Conservation (phyloP, 2,888 invertebrate genomes). For the Ptychoptera contaminata region DNA sequence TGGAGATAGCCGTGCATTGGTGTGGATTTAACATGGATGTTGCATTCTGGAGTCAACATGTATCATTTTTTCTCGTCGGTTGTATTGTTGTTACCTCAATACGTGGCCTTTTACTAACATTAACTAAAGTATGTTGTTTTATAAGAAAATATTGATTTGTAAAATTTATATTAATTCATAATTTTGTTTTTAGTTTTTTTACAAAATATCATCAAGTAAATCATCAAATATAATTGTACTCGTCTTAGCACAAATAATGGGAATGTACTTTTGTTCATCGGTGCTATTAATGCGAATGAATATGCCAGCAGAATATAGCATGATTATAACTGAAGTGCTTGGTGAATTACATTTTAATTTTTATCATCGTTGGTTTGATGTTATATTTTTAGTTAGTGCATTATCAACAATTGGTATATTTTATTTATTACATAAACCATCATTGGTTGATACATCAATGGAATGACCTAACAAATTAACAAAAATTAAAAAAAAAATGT, state of each 20-base stretch:
- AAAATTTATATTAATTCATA: constrained; percentile 4
- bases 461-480: constrained; percentile 11
- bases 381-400: constrained; percentile 94
- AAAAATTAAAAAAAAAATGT: no score
- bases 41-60: constrained; percentile 98
- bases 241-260: constrained; percentile 96
- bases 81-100: constrained; percentile 98
- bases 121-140: constrained; percentile 68
- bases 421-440: constrained; percentile 87
- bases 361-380: constrained; percentile 99
- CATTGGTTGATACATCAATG: constrained; percentile 32
- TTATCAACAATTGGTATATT: constrained; percentile 88
- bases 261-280: constrained; percentile 98
- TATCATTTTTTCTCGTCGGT: constrained; percentile 92
- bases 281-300: constrained; percentile 97
- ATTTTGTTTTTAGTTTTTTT: constrained; percentile 76
- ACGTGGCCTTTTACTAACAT: constrained; percentile 81
- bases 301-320: constrained; percentile 93
- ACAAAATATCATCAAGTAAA: constrained; percentile 96
- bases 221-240: constrained; percentile 97
- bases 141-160: constrained; percentile 1
- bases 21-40: constrained; percentile 92
- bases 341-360: constrained; percentile 97
- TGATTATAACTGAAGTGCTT: constrained; percentile 70
- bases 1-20: constrained; percentile 94